Evolutionary conservation across 2,888 invertebrate genomes (phyloP).

Genomic region (Schrankia costaestrigalis): DNA sequence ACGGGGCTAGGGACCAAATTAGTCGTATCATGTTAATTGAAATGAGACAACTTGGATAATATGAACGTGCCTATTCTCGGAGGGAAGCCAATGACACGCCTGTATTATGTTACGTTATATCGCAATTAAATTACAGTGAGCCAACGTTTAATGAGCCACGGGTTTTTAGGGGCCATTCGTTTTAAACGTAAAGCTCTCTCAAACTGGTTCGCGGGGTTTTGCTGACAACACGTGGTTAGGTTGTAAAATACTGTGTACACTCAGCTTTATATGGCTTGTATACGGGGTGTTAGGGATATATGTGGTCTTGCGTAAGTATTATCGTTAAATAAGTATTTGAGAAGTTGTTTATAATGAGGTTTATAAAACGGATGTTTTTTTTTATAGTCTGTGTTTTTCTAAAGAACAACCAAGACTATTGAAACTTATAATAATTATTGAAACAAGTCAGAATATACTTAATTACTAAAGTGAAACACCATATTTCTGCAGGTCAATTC

Average conservation of each 20-base stretch:
- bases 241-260: conserved; percentile 21
- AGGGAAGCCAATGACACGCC: conserved; percentile 31
- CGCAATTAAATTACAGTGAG: conserved; percentile 33
- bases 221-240: conserved; percentile 27
- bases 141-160: conserved; percentile 30
- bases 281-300: no score
- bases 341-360: no score
- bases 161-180: conserved; percentile 33
- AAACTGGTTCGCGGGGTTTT: conserved; percentile 10
- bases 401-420: no score
- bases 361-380: no score
- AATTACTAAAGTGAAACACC: no score
- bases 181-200: conserved; percentile 25
- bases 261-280: conserved; percentile 19
- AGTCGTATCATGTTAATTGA: conserved; percentile 34
- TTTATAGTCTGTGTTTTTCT: no score
- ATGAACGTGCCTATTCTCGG: conserved; percentile 23
- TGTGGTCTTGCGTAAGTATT: no score
- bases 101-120: conserved; percentile 31
- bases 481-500: no score
- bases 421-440: no score
- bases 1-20: conserved; percentile 31
- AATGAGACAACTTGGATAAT: conserved; percentile 31
- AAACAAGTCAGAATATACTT: no score
- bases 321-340: no score